Conservation (phyloP, 1,140 invertebrate species). For the Nomia melanderi region DNA sequence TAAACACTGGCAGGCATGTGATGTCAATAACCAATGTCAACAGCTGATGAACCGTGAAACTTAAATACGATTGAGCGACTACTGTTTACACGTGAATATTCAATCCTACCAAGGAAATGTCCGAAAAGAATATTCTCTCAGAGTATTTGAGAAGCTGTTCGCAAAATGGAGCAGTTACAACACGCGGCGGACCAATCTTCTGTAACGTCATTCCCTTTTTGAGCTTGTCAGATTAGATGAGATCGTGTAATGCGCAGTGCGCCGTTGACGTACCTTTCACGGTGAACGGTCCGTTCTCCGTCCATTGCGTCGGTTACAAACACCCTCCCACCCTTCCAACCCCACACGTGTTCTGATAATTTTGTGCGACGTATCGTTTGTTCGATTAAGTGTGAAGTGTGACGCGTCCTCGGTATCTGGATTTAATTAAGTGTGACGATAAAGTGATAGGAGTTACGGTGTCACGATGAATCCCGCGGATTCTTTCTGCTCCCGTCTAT, state of each 20-base stretch:
- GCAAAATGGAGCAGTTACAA: constrained; percentile 29
- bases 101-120: background rate
- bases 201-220: constrained; percentile 19
- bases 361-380: constrained; percentile 11
- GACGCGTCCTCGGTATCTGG: background rate
- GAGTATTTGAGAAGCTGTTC: constrained; percentile 11
- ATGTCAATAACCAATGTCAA: background rate
- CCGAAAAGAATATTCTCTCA: background rate
- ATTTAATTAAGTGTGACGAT: constrained; percentile 38
- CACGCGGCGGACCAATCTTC: constrained; percentile 26
- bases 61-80: background rate
- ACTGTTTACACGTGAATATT: background rate
- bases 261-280: constrained; percentile 32
- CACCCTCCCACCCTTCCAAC: too few species aligned
- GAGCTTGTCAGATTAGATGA: constrained; percentile 48
- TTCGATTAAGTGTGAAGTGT: constrained; percentile 40
- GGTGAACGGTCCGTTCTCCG: background rate
- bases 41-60: background rate
- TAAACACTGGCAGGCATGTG: background rate
- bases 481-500: background rate
- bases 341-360: background rate
- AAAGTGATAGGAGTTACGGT: constrained; percentile 7
- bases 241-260: constrained; percentile 20
- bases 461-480: background rate
- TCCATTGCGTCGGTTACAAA: constrained; percentile 25